Evolutionary conservation across 1,140 invertebrate species (phyloP).

Genomic region (Drosophila kikkawai): DNA sequence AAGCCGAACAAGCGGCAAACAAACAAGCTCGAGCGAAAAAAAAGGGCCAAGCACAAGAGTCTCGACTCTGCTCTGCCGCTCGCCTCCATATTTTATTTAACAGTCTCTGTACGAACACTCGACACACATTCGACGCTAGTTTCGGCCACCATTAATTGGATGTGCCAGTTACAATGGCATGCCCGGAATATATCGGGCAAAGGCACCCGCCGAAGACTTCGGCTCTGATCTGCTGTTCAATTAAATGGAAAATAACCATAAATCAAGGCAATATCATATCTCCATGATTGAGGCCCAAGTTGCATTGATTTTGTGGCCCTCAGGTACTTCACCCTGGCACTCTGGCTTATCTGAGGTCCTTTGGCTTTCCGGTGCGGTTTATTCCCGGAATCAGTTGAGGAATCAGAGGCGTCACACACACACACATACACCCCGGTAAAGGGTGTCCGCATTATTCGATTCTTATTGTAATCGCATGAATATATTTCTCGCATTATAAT

Average conservation of each 20-base stretch:
- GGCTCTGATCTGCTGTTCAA: constrained; percentile 34
- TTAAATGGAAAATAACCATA: constrained; percentile 45
- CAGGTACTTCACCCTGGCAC: constrained; percentile 9
- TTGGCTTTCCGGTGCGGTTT: constrained; percentile 24
- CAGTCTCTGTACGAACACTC: constrained; percentile 70
- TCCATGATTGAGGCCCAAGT: constrained; percentile 27
- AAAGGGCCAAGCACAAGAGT: constrained; percentile 62
- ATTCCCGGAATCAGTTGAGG: constrained; percentile 13
- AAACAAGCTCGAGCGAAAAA: constrained; percentile 59
- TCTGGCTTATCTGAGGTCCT: constrained; percentile 14
- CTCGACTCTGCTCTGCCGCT: constrained; percentile 44
- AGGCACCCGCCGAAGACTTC: background rate
- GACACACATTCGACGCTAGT: constrained; percentile 79
- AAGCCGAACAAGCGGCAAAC: constrained; percentile 59
- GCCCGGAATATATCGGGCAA: constrained; percentile 2
- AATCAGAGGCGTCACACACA: constrained; percentile 30
- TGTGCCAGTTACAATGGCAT: constrained; percentile 74
- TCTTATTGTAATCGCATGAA: constrained; percentile 82
- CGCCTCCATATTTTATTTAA: constrained; percentile 78
- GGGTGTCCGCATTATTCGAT: constrained; percentile 71
- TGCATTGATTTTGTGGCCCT: constrained; percentile 16
- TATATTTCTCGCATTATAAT: constrained; percentile 79
- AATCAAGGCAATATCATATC: constrained; percentile 43
- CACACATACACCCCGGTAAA: background rate
- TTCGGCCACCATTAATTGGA: constrained; percentile 80